Evolutionary conservation across 2,888 invertebrate species (phyloP), one percentile per base, ranked within the genome.

Genomic region (Syrista parreyssii): DNA sequence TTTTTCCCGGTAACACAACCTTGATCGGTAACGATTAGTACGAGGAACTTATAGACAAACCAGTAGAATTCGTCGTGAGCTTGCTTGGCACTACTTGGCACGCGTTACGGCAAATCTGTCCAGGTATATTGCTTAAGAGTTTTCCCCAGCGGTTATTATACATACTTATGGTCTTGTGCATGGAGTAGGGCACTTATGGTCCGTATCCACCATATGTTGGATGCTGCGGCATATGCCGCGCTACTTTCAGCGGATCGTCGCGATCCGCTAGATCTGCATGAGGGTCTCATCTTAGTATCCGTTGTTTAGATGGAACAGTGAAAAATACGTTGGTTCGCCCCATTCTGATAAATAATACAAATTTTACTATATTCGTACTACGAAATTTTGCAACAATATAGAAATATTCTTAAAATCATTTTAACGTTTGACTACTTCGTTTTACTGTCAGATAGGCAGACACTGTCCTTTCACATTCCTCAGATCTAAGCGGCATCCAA

Each of bases 391-490:
- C 55, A 55, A 55, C 55, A 23, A 55, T 23, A 9, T 23, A 23
- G 2, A 55, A 55, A 55, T 9, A 55, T 55, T 55, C 55, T 55
- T 55, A 23, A 55, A 9, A 55, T 2, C 9, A 23, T 23, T 23
- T 9, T 23, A 9, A 55, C 23, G 23, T 55, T 15, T 55, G 23
- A 55, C 55, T 55, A 55, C 2, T 55, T 55, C 9, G 23, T 55
- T 55, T 23, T 55, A 55, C n/a, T 33, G 31, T 71, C 71, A 33
- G 12, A 33, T 71, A 71, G 12, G 31, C 31, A 33, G 32, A 32
- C 4, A 71, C 71, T 33, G 83, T 83, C 86, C 88, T 89, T 89
- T 89, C 89, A 86, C 87, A 85, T 88, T 85, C 84, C 83, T 23
- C 55, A 2, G 55, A 23, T 55, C 55, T 55, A 55, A 55, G 55